Evolutionary conservation across 2,888 invertebrate species (phyloP).

Genomic region (Apodemia mormo): DNA sequence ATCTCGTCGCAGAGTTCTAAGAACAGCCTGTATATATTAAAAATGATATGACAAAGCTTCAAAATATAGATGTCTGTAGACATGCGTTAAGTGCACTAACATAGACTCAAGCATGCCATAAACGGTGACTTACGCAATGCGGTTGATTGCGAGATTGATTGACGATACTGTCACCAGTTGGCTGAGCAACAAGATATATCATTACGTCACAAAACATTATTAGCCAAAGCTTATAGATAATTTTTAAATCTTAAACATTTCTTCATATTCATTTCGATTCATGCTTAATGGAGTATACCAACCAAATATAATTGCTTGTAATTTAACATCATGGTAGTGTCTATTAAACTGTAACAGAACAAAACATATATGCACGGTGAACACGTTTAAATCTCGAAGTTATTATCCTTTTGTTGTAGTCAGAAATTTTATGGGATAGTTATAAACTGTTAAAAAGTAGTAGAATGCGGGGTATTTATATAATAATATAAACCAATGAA

Average conservation of each 20-base stretch:
- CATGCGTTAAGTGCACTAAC: constrained; percentile 59
- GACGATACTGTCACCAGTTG: constrained; percentile 96
- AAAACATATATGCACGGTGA: neutral
- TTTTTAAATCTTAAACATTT: neutral
- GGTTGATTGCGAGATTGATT: constrained; percentile 95
- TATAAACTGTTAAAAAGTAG: no score
- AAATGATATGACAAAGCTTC: constrained; percentile 42
- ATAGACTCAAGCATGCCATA: constrained; percentile 42
- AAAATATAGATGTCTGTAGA: constrained; percentile 49
- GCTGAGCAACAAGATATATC: constrained; percentile 85
- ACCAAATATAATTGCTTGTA: neutral
- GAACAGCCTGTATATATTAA: constrained; percentile 41
- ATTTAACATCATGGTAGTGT: neutral
- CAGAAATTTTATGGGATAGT: no score
- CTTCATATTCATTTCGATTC: neutral
- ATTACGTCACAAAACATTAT: constrained; percentile 74
- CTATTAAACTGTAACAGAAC: neutral
- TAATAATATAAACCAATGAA: no score
- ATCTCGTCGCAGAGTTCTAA: constrained; percentile 35
- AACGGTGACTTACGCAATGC: constrained; percentile 92
- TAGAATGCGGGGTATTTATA: no score
- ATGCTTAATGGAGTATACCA: constrained; percentile 2
- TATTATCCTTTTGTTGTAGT: no score
- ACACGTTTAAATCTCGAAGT: no score
- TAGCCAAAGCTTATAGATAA: constrained; percentile 57